Evolutionary conservation across 2,113 vertebrate species (phyloP), one percentile per base, ranked within the genome.

Genomic region (Oxyura jamaicensis): DNA sequence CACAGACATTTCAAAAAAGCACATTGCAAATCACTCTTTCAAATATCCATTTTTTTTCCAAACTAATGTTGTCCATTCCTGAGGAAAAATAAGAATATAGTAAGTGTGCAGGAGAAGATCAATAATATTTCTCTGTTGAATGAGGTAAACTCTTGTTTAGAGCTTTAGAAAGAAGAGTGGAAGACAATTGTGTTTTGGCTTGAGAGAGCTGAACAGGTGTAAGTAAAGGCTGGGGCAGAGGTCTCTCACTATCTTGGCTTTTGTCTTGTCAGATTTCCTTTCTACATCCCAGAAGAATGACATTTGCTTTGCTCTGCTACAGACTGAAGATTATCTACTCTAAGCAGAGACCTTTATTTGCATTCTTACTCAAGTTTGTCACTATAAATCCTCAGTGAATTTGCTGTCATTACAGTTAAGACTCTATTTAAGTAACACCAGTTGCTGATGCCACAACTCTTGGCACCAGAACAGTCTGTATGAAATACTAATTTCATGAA

Each of bases 391-490:
- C 35, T 72, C 63, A 52, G 52, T 0, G 0, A 86, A 86, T 86
- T 36, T 78, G 42, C 53, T 29, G 80, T 75, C 39, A 26, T 4
- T 74, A 68, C 68, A 78, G 68, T 56, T 77, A 91, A 63, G 68
- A 88, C 74, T 86, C 79, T 84, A 50, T 52, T 65, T 65, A 90
- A 91, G 44, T 36, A 83, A 73, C 59, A 39, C 50, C 75, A 93
- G 36, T 77, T 93, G 82, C 75, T 95, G 88, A 78, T 94, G 39
- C 59, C n/a, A 4, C 68, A 94, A 89, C 26, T 92, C 66, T 50
- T 73, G 83, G 86, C 83, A 94, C 66, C 69, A 62, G 28, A 59
- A 88, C 31, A 65, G 69, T 77, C 65, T 80, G 56, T 41, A 90
- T 25, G 58, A 95, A 94, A 79, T 58, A 28, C 60, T 60, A 53